Conservation (phyloP, 2,888 invertebrate genomes). For the Folsomia candida region DNA sequence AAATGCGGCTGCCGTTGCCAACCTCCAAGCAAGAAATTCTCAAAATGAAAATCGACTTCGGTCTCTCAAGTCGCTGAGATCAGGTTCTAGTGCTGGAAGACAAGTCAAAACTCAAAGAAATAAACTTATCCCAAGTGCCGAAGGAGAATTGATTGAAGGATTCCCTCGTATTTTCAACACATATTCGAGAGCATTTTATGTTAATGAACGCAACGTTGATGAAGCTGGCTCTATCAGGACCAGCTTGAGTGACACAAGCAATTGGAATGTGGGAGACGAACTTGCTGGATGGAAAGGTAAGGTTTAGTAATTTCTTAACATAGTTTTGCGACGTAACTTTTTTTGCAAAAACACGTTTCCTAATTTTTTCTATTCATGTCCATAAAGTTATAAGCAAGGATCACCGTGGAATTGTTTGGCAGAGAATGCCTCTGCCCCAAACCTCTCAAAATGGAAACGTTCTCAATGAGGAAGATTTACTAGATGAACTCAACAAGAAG, state of each 20-base stretch:
- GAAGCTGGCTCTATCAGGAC: constrained; percentile 9
- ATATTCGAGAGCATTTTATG: constrained; percentile 9
- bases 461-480: constrained; percentile 11
- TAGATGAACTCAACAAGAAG: neutral
- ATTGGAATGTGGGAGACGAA: constrained; percentile 20
- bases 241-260: constrained; percentile 4
- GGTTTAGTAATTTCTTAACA: too few relatives aligned
- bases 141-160: constrained; percentile 11
- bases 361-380: too few relatives aligned
- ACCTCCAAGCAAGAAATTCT: neutral
- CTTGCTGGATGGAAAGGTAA: constrained; percentile 17
- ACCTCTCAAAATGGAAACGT: neutral
- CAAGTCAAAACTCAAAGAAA: neutral
- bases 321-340: too few relatives aligned
- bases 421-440: neutral
- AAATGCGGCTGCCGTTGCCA: neutral
- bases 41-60: neutral
- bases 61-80: neutral
- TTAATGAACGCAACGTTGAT: neutral
- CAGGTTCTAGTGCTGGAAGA: neutral
- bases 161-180: constrained; percentile 17
- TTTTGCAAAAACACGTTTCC: too few relatives aligned
- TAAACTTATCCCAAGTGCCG: neutral
- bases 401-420: constrained; percentile 18
- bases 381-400: constrained; percentile 21